Evolutionary conservation across 30 jellyfish, hydroid and myxozoan genomes (phyloP), one percentile per base, ranked within the genome.

Genomic region (Clytia hemisphaerica): DNA sequence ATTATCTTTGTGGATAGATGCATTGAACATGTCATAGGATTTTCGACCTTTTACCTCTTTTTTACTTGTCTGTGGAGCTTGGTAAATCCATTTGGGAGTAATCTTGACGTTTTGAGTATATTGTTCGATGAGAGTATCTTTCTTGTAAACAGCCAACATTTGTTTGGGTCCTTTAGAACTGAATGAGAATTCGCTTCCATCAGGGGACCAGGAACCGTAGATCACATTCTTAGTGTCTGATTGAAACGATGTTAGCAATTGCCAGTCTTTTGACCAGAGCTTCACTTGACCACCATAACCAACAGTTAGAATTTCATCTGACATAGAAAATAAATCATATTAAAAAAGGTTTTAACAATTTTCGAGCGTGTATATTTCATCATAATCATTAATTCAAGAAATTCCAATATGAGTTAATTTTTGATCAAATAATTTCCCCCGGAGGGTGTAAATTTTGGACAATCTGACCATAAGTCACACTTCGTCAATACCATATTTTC

Each of bases 121-220:
- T 58, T 58, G 71, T 21, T 58, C 14, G 37, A 58, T 25, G 19
- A 29, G 5, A 2, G 71, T 35, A 2, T 31, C 37, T 4, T 63
- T 82, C 7, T 58, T 72, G 66, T 74, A 89, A 22, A 89, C 78
- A 21, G 31, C 36, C 14, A 89, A 40, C 62, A 72, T 30, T 42
- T 88, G 70, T 37, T 40, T 42, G 0, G 70, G 93, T 4, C 98
- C 95, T 42, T 74, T 81, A 28, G 94, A 73, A 64, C 90, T 67
- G 21, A 89, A 82, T 50, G 82, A 18, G 29, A 89, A 89, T 6
- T 7, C 34, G 18, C 33, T 45, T 10, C 95, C 93, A 59, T 62
- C 68, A 18, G 25, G n/a, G 4, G 84, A 48, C 98, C 98, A 89
- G 42, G 85, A 36, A 4, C 93, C 95, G 76, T 73, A 89, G 3